Conservation (phyloP, 2,113 vertebrate species). For the Zosterops japonicus region DNA sequence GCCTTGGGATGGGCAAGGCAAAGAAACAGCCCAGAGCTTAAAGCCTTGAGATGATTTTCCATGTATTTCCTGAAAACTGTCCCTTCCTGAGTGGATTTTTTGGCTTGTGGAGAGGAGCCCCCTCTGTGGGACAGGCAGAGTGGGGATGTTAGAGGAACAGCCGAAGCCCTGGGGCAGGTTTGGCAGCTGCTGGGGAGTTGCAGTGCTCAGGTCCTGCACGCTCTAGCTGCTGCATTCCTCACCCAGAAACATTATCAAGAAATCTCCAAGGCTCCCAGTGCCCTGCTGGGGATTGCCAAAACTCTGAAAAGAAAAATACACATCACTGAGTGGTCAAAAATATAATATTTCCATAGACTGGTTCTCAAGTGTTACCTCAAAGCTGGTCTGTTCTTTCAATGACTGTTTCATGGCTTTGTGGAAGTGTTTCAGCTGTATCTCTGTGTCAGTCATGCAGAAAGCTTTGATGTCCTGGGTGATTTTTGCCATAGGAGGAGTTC, state of each 20-base stretch:
- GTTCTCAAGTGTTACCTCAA: background rate
- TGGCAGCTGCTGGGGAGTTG: background rate
- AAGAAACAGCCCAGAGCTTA: background rate
- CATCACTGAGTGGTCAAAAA: background rate
- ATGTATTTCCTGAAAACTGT: background rate
- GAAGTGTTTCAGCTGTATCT: background rate
- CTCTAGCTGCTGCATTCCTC: background rate
- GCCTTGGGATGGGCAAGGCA: background rate
- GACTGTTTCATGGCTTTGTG: background rate
- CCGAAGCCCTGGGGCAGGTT: rapidly evolving
- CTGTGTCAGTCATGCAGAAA: background rate
- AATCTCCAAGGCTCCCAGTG: background rate
- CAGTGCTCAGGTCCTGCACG: rapidly evolving
- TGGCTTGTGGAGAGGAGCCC: background rate
- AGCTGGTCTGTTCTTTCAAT: background rate
- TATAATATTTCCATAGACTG: background rate
- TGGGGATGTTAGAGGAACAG: background rate
- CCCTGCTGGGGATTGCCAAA: background rate
- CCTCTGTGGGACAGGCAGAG: background rate
- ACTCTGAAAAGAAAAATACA: background rate
- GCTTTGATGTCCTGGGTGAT: background rate
- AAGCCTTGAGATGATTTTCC: background rate
- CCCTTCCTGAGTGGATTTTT: background rate
- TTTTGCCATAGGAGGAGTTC: background rate
- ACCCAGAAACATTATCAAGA: background rate